phyloP scores from a whole-genome alignment of 2,113 vertebrate genomes.

The Danionella cerebrum region DNA sequence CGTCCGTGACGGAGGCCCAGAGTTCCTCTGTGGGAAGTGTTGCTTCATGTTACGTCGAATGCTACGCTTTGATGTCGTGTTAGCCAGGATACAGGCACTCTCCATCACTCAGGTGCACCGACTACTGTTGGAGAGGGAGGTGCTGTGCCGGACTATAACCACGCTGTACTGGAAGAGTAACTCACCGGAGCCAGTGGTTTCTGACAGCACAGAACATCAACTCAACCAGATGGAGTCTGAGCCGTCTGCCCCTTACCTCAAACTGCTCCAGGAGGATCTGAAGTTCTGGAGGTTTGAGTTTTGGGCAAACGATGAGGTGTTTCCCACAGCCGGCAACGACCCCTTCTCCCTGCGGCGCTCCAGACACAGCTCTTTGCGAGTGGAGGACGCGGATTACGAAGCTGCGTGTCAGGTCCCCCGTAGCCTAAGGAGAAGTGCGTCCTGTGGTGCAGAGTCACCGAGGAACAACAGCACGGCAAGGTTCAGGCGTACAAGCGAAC shows the following conservation, averaged over 20 bases:
- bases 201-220: too few relatives aligned
- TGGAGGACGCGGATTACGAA: constrained; percentile 84
- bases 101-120: constrained; percentile 84
- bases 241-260: constrained; percentile 65
- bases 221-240: too few relatives aligned
- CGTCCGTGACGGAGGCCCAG: constrained; percentile 77
- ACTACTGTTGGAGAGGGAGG: constrained; percentile 84
- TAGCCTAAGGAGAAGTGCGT: constrained; percentile 72
- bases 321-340: constrained; percentile 44
- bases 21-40: constrained; percentile 94
- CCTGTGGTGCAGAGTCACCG: constrained; percentile 68
- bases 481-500: constrained; percentile 39
- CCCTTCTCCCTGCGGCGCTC: constrained; percentile 67
- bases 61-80: constrained; percentile 91
- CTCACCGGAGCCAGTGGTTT: not conserved
- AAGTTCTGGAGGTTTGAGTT: constrained; percentile 79
- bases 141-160: constrained; percentile 79
- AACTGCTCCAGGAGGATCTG: constrained; percentile 84
- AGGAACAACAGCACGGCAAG: constrained; percentile 62
- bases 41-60: constrained; percentile 93
- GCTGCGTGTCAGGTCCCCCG: constrained; percentile 85
- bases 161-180: constrained; percentile 80
- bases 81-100: constrained; percentile 88
- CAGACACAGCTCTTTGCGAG: constrained; percentile 72
- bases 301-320: constrained; percentile 73